Evolutionary conservation across 2,888 invertebrate species (phyloP).

Genomic region (Sturmia bella): DNA sequence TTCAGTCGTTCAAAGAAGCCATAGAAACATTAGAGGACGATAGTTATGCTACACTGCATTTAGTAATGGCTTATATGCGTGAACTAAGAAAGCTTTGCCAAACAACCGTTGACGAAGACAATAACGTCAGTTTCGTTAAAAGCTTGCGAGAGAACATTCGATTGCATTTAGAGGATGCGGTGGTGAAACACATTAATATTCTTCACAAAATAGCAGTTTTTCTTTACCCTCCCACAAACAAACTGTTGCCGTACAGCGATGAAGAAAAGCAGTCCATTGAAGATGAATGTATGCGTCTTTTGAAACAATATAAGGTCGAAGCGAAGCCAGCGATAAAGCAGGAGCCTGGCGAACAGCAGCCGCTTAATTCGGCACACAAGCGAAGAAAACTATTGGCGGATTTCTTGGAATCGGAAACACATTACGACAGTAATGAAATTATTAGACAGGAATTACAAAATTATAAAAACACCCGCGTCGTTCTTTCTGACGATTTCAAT

Average conservation of each 20-base stretch:
- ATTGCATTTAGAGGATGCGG: background rate
- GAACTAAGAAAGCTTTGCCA: too few species aligned
- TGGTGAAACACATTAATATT: background rate
- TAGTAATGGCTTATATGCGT: background rate
- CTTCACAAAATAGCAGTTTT: constrained; percentile 20
- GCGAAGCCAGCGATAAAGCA: background rate
- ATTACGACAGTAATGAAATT: background rate
- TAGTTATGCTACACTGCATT: background rate
- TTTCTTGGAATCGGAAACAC: constrained; percentile 16
- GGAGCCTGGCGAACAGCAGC: background rate
- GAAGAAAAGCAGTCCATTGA: constrained; percentile 5
- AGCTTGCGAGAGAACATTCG: background rate
- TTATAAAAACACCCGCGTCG: constrained; percentile 26
- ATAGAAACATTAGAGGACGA: constrained; percentile 22
- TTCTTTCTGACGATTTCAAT: constrained; percentile 18
- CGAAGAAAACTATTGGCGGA: constrained; percentile 16
- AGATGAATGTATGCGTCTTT: constrained; percentile 13
- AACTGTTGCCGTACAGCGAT: constrained; percentile 15
- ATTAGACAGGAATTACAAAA: constrained; percentile 18
- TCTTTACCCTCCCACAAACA: constrained; percentile 37
- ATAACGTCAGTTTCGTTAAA: background rate
- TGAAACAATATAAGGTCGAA: background rate
- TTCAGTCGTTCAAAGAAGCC: constrained; percentile 10
- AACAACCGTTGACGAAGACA: too few species aligned
- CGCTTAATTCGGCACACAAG: background rate